Conservation (phyloP, 64 coral and sea anemone species). For the Pocillopora damicornis region DNA sequence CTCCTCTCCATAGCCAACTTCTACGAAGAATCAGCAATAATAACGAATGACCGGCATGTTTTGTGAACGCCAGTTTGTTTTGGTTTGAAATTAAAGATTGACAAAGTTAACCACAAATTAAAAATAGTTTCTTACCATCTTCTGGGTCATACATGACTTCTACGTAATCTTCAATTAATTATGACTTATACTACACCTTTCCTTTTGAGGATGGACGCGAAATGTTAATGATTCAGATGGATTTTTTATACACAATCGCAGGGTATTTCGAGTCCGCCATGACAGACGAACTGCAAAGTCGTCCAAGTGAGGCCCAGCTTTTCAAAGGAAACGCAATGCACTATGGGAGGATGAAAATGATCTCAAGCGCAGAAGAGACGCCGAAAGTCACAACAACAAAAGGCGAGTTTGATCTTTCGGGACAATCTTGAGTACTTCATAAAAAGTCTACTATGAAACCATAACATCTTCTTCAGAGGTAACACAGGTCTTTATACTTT, state of each 20-base stretch:
- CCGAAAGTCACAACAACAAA: constrained; percentile 32
- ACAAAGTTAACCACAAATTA: not conserved
- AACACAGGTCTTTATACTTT: not conserved
- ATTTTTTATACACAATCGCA: constrained; percentile 14
- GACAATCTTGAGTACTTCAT: not conserved
- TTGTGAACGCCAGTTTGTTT: not conserved
- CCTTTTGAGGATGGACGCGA: not conserved
- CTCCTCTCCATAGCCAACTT: constrained; percentile 85
- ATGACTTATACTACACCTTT: not conserved
- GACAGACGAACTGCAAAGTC: constrained; percentile 53
- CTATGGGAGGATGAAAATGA: not conserved
- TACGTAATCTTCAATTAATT: constrained; percentile 6
- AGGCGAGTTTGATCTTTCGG: not conserved
- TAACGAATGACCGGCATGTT: not conserved
- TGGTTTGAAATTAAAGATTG: not conserved
- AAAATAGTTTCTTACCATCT: constrained; percentile 66
- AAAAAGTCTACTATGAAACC: not conserved
- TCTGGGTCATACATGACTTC: constrained; percentile 88
- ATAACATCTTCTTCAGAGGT: not conserved
- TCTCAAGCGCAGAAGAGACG: not conserved
- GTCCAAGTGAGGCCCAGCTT: not conserved
- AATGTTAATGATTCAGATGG: constrained; percentile 47
- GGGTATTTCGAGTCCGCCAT: constrained; percentile 67
- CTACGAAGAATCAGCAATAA: constrained; percentile 30
- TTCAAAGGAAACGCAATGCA: constrained; percentile 12